phyloP scores from a whole-genome alignment of 2,113 vertebrate genomes.

The Sinocyclocheilus anshuiensis region DNA sequence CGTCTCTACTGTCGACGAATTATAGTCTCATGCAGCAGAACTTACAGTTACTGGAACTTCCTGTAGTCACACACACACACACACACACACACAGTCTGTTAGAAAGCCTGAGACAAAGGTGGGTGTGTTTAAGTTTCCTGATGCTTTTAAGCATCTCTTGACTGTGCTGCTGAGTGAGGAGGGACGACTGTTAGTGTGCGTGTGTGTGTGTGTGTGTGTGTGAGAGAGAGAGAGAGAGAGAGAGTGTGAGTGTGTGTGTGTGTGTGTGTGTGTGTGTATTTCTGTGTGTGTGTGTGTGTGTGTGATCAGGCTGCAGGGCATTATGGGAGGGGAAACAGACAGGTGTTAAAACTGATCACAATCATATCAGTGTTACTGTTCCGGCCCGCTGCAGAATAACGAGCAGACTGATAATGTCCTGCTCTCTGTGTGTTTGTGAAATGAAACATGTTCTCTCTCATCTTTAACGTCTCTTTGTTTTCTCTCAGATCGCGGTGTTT shows the following conservation, averaged over 20 bases:
- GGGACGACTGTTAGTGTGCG: background rate
- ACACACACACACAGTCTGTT: background rate
- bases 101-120: slow-evolving; percentile 3
- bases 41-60: background rate
- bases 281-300: no score
- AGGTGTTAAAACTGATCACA: slow-evolving; percentile 23
- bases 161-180: slow-evolving; percentile 14
- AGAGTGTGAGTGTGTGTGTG: no score
- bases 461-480: no score
- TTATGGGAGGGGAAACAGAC: slow-evolving; percentile 13
- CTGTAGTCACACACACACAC: slow-evolving; percentile 1
- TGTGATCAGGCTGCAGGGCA: slow-evolving; percentile 34
- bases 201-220: background rate
- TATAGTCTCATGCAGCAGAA: slow-evolving; percentile 6
- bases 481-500: no score
- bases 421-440: no score
- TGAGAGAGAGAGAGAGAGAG: no score
- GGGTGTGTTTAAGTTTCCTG: slow-evolving; percentile 11
- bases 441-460: no score
- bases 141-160: background rate
- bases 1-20: background rate
- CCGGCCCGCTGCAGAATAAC: no score
- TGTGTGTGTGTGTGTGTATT: no score
- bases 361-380: background rate
- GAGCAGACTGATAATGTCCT: no score